Evolutionary conservation across 1,140 invertebrate species (phyloP), one percentile per base, ranked within the genome.

Genomic region (Drosophila dunni): DNA sequence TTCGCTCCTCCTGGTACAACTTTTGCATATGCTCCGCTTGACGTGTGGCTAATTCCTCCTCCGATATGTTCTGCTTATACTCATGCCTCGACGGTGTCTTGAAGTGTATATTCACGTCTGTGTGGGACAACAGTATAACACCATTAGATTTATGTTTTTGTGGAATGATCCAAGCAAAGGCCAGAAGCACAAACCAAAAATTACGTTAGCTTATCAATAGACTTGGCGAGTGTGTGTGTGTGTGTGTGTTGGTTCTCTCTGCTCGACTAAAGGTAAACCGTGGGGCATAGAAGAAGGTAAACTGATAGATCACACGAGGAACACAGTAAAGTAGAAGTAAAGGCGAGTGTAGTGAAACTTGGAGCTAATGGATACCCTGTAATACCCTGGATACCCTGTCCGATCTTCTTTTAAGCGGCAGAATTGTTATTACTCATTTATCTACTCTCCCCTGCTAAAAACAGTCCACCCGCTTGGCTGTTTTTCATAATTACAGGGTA

Each of bases 41-140:
- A 70, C 96, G 94, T 69, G 95, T 93, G 33, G 96, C 95, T 72
- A 98, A 93, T 91, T 98, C 97, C 82, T 97, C 95, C 92, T 97
- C 97, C 79, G 95, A 95, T 75, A 96, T 93, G 78, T 95, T 93
- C 71, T 96, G 96, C 91, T 97, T 96, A 62, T 97, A 96, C 92
- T 97, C 96, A 83, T 96, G 95, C 69, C 97, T 94, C 60, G 98
- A 95, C 44, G 97, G 97, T 48, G 95, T 96, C 90, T 96, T 94
- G 94, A 98, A 98, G 93, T 98, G 97, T 91, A 98, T 97, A 88
- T 97, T 98, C 85, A 98, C 97, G 93, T 98, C 96, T 81, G 96
- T 96, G 93, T 97, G 97, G 81, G 97, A 95, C 94, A 98, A 79
- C 96, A 95, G 86, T 96, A 95, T 72, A 96, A 97, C 94, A 97